Base-by-base conservation (phyloP, 1,140 invertebrate genomes). In the Euglossa dilemma region DNA sequence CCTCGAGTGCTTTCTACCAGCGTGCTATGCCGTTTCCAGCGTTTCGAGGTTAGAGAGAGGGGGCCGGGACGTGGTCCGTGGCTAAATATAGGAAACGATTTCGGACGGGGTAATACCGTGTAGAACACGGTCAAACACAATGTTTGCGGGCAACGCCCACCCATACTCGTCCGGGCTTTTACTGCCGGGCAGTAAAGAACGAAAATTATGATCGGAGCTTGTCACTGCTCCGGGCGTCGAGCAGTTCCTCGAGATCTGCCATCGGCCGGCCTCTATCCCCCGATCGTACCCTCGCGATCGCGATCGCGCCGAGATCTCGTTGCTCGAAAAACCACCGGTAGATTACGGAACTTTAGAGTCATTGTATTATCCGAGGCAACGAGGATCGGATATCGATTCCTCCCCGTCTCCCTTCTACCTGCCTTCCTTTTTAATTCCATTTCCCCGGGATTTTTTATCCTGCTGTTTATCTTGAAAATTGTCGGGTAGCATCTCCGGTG, bases 171-270 rank as follows among this genome's bases (percentile, higher is more conserved):
- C 86, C 86, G 50, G 64, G 86, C 64, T 92, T 92, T 92, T 92
- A 92, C 91, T 90, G 87, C 91, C 89, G 28, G 78, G 91, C 86
- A 91, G 90, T 92, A 92, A 92, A 92, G 88, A 87, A 90, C 87
- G 87, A 91, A 91, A 92, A 92, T 92, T 92, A 92, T 79, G 91
- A 92, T 92, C 91, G 83, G 84, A 84, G 79, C 91, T 92, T 92
- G 91, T 92, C 91, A 92, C 89, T 92, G 91, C 91, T 91, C 71
- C 84, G 85, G 91, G 91, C 90, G 85, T 86, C 90, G 84, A 81
- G 80, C 76, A 89, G 87, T 72, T 83, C 83, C 85, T 64, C 14
- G 57, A 86, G 82, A 66, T 76, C 71, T 28, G 70, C 83, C 73
- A 77, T 74, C 80, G 52, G 71, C 57, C 63, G 70, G 23, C 23